Evolutionary conservation across 1,140 invertebrate species (phyloP).

Genomic region (Habropoda laboriosa): DNA sequence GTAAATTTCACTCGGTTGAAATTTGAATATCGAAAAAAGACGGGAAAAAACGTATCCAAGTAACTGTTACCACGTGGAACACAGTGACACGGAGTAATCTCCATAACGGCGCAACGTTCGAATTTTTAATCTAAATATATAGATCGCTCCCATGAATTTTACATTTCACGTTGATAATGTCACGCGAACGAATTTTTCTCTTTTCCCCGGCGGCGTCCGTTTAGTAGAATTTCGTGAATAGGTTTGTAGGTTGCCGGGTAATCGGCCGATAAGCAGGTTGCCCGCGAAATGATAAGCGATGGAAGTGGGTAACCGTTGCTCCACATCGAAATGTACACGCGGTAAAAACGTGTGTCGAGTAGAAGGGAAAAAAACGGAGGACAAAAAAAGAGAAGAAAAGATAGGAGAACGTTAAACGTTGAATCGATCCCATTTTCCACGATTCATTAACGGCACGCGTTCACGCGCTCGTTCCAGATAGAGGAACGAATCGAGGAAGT

Average conservation of each 20-base stretch:
- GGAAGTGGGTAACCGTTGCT: not conserved
- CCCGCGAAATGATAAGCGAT: constrained; percentile 7
- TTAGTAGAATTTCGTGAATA: not conserved
- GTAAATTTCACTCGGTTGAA: too few relatives aligned
- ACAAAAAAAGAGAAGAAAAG: not conserved
- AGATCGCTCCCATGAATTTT: too few relatives aligned
- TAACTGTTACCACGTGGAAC: too few relatives aligned
- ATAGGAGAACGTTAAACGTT: too few relatives aligned
- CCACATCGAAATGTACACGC: not conserved
- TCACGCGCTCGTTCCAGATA: constrained; percentile 75
- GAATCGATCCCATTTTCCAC: not conserved
- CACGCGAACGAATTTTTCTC: too few relatives aligned
- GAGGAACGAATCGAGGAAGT: constrained; percentile 83
- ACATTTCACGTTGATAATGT: too few relatives aligned
- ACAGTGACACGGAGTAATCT: too few relatives aligned
- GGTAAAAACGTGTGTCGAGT: not conserved
- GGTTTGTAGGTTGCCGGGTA: not conserved
- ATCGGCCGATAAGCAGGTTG: not conserved
- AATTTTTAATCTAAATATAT: too few relatives aligned
- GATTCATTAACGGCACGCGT: not conserved
- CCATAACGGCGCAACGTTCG: too few relatives aligned
- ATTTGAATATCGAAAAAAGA: too few relatives aligned
- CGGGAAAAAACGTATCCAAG: too few relatives aligned
- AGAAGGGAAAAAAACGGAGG: not conserved
- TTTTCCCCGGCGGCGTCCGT: too few relatives aligned